Conservation (phyloP, 2,797 vertebrate species). For the Parauchenoglanis punctatus region DNA sequence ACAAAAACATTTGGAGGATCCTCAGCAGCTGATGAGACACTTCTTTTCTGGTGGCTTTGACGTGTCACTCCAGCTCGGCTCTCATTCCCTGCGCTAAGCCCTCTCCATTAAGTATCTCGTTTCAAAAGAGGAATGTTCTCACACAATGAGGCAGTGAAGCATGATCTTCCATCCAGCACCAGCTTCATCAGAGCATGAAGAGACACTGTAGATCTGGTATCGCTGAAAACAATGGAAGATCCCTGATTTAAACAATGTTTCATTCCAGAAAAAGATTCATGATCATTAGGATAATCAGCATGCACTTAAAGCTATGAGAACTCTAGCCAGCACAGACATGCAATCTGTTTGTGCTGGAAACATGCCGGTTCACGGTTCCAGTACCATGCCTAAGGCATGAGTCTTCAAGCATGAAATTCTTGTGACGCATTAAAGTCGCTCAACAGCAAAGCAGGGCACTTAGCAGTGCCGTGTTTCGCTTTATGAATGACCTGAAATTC, state of each 20-base stretch:
- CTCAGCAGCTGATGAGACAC: conserved; percentile 14
- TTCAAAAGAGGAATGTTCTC: conserved; percentile 27
- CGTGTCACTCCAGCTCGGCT: neutral
- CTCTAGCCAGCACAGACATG: neutral
- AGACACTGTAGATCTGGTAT: neutral
- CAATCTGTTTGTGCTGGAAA: neutral
- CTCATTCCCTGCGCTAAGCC: neutral
- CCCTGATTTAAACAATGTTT: neutral
- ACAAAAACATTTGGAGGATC: conserved; percentile 22
- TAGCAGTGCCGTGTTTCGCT: neutral
- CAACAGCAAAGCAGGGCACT: neutral
- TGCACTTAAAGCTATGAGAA: neutral
- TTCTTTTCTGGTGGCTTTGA: conserved; percentile 7
- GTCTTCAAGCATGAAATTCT: conserved; percentile 13
- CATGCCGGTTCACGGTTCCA: conserved; percentile 6
- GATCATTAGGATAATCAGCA: conserved; percentile 8
- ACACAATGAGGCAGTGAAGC: conserved; percentile 19
- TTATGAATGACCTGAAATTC: neutral
- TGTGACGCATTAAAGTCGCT: conserved; percentile 17
- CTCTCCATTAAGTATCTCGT: conserved; percentile 20
- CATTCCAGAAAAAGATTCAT: conserved; percentile 24
- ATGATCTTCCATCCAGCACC: neutral
- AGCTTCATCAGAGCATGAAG: conserved; percentile 10
- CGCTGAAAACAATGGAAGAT: conserved; percentile 15
- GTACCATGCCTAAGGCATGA: neutral